Evolutionary conservation across 2,113 vertebrate species (phyloP).

Genomic region (Pagrus major): DNA sequence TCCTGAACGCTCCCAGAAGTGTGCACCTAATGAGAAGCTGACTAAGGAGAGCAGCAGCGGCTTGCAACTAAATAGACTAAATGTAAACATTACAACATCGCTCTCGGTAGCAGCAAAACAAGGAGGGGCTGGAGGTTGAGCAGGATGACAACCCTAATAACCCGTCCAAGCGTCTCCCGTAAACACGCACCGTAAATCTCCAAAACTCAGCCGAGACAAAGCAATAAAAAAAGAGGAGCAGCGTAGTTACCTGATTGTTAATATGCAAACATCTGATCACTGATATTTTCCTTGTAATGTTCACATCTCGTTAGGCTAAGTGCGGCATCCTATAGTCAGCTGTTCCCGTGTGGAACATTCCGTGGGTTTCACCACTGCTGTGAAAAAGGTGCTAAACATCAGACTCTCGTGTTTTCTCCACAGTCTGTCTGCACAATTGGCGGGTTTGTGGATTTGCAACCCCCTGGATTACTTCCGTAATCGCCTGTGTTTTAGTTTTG

Average conservation of each 20-base stretch:
- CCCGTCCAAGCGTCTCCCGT: conserved; percentile 35
- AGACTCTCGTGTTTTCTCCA: neutral
- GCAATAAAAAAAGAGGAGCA: conserved; percentile 38
- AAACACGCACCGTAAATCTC: conserved; percentile 38
- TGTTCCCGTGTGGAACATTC: conserved; percentile 85
- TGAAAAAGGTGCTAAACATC: conserved; percentile 70
- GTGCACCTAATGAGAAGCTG: conserved; percentile 12
- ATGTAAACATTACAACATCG: conserved; percentile 86
- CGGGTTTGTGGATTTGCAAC: conserved; percentile 1
- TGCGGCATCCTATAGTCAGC: conserved; percentile 82
- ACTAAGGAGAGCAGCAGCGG: conserved; percentile 25
- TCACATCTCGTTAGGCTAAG: conserved; percentile 84
- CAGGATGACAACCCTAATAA: conserved; percentile 71
- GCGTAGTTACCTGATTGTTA: conserved; percentile 86
- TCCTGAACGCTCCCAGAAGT: conserved; percentile 3
- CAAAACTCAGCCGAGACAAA: conserved; percentile 27
- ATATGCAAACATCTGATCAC: conserved; percentile 80
- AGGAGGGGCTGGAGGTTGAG: conserved; percentile 85
- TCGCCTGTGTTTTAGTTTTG: conserved; percentile 8
- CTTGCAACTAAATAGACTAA: conserved; percentile 59
- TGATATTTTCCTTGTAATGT: conserved; percentile 74
- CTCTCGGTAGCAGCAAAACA: conserved; percentile 80
- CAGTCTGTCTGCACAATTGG: neutral
- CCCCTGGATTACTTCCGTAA: neutral
- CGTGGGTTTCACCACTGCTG: conserved; percentile 84